Evolutionary conservation across 2,888 invertebrate genomes (phyloP).

Genomic region (Hyppa rectilinea): DNA sequence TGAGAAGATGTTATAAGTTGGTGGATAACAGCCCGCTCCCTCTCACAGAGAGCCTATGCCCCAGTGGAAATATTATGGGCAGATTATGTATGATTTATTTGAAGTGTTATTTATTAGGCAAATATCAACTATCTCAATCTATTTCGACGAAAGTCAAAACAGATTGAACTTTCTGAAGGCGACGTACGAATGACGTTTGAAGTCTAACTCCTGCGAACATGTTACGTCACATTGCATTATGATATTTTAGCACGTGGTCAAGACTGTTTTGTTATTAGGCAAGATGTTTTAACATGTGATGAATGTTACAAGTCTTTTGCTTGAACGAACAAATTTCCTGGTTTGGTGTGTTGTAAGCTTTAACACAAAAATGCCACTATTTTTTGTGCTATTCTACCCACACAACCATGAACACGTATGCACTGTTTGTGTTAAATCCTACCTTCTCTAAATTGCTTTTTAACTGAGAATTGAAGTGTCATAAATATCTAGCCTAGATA

Average conservation of each 20-base stretch:
- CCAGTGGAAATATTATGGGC: too few relatives aligned
- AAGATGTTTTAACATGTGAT: not conserved
- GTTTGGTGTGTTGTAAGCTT: not conserved
- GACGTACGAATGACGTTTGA: not conserved
- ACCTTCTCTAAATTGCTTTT: too few relatives aligned
- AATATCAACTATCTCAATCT: too few relatives aligned
- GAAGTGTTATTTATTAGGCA: not conserved
- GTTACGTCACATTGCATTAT: slow-evolving; percentile 4
- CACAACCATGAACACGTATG: too few relatives aligned
- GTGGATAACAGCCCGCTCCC: too few relatives aligned
- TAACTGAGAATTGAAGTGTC: too few relatives aligned
- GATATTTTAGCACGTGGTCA: not conserved
- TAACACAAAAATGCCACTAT: too few relatives aligned
- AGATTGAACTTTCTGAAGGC: not conserved
- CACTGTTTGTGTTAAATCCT: too few relatives aligned
- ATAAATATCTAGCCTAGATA: too few relatives aligned
- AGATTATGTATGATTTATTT: slow-evolving; percentile 14
- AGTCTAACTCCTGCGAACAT: not conserved
- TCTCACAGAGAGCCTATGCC: too few relatives aligned
- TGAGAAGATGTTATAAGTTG: slow-evolving; percentile 8
- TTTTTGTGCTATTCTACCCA: too few relatives aligned
- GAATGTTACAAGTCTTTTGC: not conserved
- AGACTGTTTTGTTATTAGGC: slow-evolving; percentile 2
- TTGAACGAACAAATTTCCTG: not conserved
- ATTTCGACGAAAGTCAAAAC: not conserved